Percentiles rank a stretch among this genome's conserved stretches.
phyloP scores from a whole-genome alignment of 2,797 vertebrate genomes.

The Bryconaethiops microstoma region DNA sequence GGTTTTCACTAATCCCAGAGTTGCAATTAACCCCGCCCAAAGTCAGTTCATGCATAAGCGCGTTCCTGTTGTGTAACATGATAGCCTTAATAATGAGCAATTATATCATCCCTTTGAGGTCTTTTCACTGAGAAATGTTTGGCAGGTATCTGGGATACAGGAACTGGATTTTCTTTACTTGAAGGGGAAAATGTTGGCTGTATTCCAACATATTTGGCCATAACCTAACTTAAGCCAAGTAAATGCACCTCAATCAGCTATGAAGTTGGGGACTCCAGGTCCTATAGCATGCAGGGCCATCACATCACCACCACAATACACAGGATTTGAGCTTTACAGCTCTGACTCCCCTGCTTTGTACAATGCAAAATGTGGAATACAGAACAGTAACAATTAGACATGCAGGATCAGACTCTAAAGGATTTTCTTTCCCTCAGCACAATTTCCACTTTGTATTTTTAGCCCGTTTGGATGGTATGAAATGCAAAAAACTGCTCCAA shows the following conservation, averaged over 20 bases:
- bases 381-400: not conserved
- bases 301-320: slow-evolving; percentile 29
- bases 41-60: not conserved
- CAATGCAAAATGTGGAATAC: not conserved
- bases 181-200: not conserved
- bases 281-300: slow-evolving; percentile 47
- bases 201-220: not conserved
- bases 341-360: slow-evolving; percentile 12
- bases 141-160: slow-evolving; percentile 52
- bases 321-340: slow-evolving; percentile 39
- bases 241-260: slow-evolving; percentile 52
- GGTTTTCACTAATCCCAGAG: not conserved
- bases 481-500: too few species aligned
- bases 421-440: too few species aligned
- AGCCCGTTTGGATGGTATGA: too few species aligned
- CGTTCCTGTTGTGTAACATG: slow-evolving; percentile 56
- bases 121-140: slow-evolving; percentile 58
- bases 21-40: not conserved
- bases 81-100: slow-evolving; percentile 55
- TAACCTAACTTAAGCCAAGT: not conserved
- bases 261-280: slow-evolving; percentile 38
- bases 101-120: slow-evolving; percentile 49
- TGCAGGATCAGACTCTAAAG: not conserved
- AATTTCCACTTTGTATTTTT: too few species aligned
- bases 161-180: slow-evolving; percentile 33